These are phyloP conservation scores for Yponomeuta evonymella DNA, from an alignment of 2,888 invertebrate species.

Conservation along the genomic window DNA sequence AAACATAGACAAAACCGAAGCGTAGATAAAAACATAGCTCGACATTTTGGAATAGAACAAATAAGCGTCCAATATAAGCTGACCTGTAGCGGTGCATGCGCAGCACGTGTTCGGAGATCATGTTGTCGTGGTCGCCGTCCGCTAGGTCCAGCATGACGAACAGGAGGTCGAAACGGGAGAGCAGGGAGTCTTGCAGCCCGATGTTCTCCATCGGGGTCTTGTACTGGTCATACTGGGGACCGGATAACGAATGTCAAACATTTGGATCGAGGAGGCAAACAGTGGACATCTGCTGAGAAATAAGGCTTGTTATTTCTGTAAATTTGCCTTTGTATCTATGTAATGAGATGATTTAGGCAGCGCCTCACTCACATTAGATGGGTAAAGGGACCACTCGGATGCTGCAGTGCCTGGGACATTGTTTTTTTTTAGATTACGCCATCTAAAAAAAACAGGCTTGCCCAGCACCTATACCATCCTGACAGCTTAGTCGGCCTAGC, in stretches of 20 bases:
- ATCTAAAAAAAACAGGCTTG: no score
- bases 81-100: conserved; percentile 96
- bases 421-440: no score
- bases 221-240: conserved; percentile 93
- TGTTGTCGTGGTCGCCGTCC: conserved; percentile 91
- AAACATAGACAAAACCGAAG: no score
- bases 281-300: neutral
- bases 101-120: conserved; percentile 97
- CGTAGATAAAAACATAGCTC: neutral
- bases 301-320: no score
- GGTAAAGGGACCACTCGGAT: no score
- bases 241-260: neutral
- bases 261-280: no score
- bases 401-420: no score
- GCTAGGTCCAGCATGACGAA: conserved; percentile 97
- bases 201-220: conserved; percentile 99
- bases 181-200: conserved; percentile 95
- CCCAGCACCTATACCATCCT: no score
- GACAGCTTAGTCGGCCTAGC: no score
- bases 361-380: no score
- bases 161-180: conserved; percentile 98
- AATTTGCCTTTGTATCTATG: no score
- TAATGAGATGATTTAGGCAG: no score
- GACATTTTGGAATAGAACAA: neutral
- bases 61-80: neutral